phyloP scores from a whole-genome alignment of 2,888 invertebrate genomes.

The Falcaria lacertinaria region DNA sequence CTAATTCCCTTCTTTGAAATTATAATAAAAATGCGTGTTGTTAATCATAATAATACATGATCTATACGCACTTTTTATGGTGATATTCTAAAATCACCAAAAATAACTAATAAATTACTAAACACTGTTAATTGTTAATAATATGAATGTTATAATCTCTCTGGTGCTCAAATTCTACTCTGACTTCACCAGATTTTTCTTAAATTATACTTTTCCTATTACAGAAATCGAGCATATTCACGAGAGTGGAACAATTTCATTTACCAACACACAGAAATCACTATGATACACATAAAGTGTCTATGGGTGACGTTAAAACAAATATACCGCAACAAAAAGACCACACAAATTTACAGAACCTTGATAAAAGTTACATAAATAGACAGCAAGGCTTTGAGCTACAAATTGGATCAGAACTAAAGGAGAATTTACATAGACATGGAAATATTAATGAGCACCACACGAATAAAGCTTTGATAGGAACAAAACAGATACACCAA shows the following conservation, averaged over 20 bases:
- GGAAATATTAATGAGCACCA: constrained; percentile 3
- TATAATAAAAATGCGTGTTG: too few species aligned
- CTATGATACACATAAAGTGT: not conserved
- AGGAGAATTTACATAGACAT: constrained; percentile 5
- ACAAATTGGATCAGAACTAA: not conserved
- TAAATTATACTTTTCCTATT: constrained; percentile 12
- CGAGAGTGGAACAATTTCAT: constrained; percentile 27
- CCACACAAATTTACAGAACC: constrained; percentile 37
- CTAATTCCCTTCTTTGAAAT: too few species aligned
- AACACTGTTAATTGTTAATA: too few species aligned
- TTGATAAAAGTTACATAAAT: constrained; percentile 39
- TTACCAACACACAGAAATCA: constrained; percentile 17
- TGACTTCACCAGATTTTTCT: not conserved
- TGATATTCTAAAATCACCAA: too few species aligned
- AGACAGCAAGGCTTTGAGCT: constrained; percentile 10
- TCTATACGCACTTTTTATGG: too few species aligned
- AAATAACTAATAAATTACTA: too few species aligned
- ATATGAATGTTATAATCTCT: too few species aligned
- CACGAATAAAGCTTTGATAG: not conserved
- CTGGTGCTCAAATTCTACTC: too few species aligned
- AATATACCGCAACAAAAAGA: constrained; percentile 48
- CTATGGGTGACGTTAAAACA: constrained; percentile 17
- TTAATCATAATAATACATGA: too few species aligned
- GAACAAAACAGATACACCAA: constrained; percentile 1
- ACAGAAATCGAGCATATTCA: constrained; percentile 39